Evolutionary conservation across 1,140 invertebrate genomes (phyloP).

Genomic region (Gonatopus flavifemur): DNA sequence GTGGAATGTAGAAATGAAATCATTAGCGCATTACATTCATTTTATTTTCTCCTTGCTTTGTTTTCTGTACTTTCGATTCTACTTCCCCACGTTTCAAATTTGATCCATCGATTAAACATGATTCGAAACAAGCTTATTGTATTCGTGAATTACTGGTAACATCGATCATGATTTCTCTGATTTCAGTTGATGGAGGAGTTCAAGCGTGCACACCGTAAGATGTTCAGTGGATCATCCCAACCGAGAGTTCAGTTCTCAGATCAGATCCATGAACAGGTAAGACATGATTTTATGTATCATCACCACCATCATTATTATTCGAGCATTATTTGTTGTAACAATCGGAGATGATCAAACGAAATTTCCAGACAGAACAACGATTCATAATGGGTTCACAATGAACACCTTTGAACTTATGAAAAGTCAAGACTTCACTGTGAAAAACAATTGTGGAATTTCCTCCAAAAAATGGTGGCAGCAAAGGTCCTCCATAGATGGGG

Average conservation of each 20-base stretch:
- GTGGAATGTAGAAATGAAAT: no score
- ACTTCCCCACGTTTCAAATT: neutral
- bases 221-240: conserved; percentile 70
- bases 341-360: conserved; percentile 13
- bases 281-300: neutral
- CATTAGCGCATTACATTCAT: no score
- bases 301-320: neutral
- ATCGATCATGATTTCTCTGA: neutral
- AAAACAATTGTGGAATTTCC: no score
- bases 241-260: conserved; percentile 38
- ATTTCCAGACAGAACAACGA: conserved; percentile 8
- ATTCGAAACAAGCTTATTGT: neutral
- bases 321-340: conserved; percentile 7
- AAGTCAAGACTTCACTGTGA: no score
- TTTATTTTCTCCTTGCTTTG: neutral
- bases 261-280: conserved; percentile 40
- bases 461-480: no score
- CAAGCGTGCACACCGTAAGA: conserved; percentile 79
- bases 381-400: no score
- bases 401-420: no score
- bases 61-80: neutral
- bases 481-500: no score
- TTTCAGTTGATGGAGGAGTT: conserved; percentile 83
- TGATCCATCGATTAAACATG: neutral
- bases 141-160: no score